Percentiles rank a stretch among this genome's conserved stretches.
Conservation (phyloP, 2,113 vertebrate species). For the Bos indicus region DNA sequence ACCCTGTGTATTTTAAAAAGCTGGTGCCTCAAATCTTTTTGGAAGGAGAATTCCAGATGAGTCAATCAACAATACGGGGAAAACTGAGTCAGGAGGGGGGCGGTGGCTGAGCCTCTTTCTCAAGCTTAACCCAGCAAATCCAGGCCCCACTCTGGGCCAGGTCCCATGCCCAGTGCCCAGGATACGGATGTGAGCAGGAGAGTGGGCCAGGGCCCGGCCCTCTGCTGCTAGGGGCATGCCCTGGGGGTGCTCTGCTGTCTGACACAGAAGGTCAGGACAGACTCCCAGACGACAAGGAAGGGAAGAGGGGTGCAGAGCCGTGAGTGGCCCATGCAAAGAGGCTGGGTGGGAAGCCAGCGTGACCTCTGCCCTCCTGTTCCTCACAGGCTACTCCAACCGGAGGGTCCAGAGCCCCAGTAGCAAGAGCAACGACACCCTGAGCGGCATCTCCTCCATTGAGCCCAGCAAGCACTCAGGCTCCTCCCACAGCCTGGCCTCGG, state of each 20-base stretch:
- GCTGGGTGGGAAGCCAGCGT: rapidly evolving
- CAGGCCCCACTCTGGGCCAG: neutral
- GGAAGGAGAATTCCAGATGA: neutral
- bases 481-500: constrained; percentile 93
- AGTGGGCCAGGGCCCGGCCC: too few species aligned
- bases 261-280: neutral
- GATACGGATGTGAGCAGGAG: rapidly evolving
- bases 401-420: constrained; percentile 93
- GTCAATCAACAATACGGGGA: neutral
- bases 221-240: rapidly evolving
- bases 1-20: neutral
- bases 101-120: neutral
- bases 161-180: neutral
- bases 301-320: rapidly evolving
- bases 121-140: too few species aligned
- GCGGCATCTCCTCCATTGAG: constrained; percentile 93
- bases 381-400: constrained; percentile 81
- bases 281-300: neutral
- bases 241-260: neutral
- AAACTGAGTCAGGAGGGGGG: neutral
- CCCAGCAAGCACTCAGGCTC: constrained; percentile 96
- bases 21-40: neutral
- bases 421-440: constrained; percentile 96
- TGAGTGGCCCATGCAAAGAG: rapidly evolving
- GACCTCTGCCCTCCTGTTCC: neutral